Percentiles rank a stretch among this genome's conserved stretches.
phyloP scores from a whole-genome alignment of 2,113 vertebrate genomes.

The Fregetta grallaria region DNA sequence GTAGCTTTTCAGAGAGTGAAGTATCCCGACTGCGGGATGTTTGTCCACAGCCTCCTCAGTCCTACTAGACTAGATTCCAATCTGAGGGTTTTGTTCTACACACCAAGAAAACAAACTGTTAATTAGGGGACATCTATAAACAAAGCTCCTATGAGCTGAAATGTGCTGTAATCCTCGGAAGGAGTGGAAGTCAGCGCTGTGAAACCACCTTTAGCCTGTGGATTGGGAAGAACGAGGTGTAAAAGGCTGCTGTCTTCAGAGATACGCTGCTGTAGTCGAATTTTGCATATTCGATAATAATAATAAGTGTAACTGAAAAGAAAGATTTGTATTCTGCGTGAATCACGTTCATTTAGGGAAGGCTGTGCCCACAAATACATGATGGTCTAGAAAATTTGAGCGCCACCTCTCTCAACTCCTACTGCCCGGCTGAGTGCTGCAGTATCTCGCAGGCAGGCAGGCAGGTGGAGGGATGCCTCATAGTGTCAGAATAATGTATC shows the following conservation, averaged over 20 bases:
- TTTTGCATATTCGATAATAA: neutral
- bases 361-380: neutral
- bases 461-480: neutral
- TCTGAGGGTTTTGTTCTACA: neutral
- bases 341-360: neutral
- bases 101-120: neutral
- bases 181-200: neutral
- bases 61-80: neutral
- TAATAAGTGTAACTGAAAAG: neutral
- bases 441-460: neutral
- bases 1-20: neutral
- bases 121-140: neutral
- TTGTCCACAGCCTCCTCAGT: neutral
- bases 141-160: neutral
- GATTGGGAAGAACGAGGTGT: neutral
- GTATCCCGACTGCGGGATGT: neutral
- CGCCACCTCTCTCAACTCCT: neutral
- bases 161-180: neutral
- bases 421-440: neutral
- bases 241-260: neutral
- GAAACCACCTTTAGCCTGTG: neutral
- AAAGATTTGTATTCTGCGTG: neutral
- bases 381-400: neutral
- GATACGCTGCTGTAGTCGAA: accelerated
- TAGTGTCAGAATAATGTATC: neutral